phyloP scores from a whole-genome alignment of 2,797 vertebrate species.

The Scarus forsteni region DNA sequence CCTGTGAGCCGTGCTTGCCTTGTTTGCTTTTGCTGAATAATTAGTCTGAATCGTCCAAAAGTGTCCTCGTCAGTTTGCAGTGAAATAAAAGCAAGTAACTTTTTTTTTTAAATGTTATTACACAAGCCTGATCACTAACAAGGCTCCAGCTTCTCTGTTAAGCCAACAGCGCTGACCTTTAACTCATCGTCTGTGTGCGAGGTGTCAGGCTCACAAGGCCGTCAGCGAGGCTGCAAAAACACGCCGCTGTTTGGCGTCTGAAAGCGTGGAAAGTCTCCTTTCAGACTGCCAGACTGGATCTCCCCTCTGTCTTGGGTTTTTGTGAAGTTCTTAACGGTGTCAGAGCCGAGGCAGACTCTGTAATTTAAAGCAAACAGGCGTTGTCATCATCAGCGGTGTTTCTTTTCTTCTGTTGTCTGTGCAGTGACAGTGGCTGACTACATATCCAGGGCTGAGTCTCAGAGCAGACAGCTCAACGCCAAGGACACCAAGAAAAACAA shows the following conservation, averaged over 20 bases:
- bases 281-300: not conserved
- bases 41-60: not conserved
- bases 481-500: constrained; percentile 93
- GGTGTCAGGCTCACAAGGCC: not conserved
- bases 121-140: constrained; percentile 20
- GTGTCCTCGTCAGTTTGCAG: not conserved
- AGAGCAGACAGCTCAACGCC: constrained; percentile 93
- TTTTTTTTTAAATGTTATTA: not conserved
- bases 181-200: constrained; percentile 7
- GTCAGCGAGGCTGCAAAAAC: not conserved
- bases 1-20: not conserved
- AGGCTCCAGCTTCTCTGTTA: not conserved
- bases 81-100: not conserved
- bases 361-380: not conserved
- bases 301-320: not conserved
- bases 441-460: constrained; percentile 98
- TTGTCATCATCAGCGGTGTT: not conserved
- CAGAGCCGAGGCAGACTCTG: not conserved
- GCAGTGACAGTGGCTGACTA: constrained; percentile 98
- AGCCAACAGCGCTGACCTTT: not conserved
- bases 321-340: not conserved
- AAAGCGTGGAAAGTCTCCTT: not conserved
- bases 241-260: not conserved
- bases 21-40: constrained; percentile 3
- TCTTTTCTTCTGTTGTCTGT: constrained; percentile 16